Conservation (phyloP, 2,797 vertebrate genomes). For the Lutjanus campechanus region DNA sequence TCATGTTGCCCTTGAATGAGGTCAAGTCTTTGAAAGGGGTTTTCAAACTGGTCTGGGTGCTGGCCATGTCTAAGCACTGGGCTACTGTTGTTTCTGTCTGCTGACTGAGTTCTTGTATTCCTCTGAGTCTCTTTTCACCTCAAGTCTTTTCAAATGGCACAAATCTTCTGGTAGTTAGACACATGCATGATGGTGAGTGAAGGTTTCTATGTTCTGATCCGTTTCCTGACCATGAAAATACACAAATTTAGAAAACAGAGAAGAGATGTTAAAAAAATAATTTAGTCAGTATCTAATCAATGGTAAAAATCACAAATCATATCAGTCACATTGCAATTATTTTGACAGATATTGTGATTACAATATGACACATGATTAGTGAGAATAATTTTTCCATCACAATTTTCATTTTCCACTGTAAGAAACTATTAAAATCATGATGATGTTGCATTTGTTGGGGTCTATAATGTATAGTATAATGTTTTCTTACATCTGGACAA, state of each 20-base stretch:
- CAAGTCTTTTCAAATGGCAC: slow-evolving; percentile 72
- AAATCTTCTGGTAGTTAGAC: slow-evolving; percentile 77
- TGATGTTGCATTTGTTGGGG: too few relatives aligned
- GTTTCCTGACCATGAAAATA: slow-evolving; percentile 67
- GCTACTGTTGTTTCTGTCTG: slow-evolving; percentile 58
- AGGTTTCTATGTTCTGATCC: slow-evolving; percentile 63
- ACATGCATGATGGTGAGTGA: slow-evolving; percentile 82
- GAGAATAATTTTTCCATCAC: too few relatives aligned
- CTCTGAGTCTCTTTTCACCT: slow-evolving; percentile 52
- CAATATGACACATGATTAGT: too few relatives aligned
- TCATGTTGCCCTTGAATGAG: slow-evolving; percentile 86
- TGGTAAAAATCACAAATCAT: too few relatives aligned
- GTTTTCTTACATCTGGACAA: too few relatives aligned
- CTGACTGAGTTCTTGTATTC: slow-evolving; percentile 60
- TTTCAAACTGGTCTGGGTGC: slow-evolving; percentile 87
- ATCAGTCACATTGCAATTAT: too few relatives aligned
- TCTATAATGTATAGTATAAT: too few relatives aligned
- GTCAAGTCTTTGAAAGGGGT: slow-evolving; percentile 86
- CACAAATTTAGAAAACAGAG: slow-evolving; percentile 42
- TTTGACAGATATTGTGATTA: too few relatives aligned
- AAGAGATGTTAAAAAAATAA: background rate
- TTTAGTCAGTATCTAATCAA: background rate
- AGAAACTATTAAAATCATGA: too few relatives aligned
- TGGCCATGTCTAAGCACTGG: slow-evolving; percentile 80
- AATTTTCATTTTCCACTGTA: too few relatives aligned